Evolutionary conservation across 2,797 vertebrate species (phyloP), one percentile per base, ranked within the genome.

Genomic region (Pagetopsis macropterus): DNA sequence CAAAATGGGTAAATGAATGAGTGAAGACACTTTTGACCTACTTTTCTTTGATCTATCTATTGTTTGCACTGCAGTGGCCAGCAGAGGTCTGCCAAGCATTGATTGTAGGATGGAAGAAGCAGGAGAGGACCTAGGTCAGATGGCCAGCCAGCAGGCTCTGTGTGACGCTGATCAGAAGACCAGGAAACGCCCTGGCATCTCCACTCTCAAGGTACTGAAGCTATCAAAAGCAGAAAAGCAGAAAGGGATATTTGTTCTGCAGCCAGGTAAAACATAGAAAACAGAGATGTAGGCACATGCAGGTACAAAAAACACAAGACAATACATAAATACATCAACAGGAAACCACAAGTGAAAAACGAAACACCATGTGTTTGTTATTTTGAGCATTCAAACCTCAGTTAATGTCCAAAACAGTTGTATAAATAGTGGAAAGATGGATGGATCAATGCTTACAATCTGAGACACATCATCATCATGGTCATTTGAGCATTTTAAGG

Each of bases 151-250:
- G 70, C 84, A 93, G 81, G 84, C 63, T 52, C 87, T 89, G 40
- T 92, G 78, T 75, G 86, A 70, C 44, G 49, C 83, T 2, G 78
- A 87, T 5, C 70, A 78, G 46, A 77, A 69, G 54, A 60, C 27
- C 15, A 23, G 43, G 43, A 89, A 82, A 68, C 27, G 27, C 1
- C 19, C 70, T 1, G 40, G 82, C 59, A 81, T 90, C 76, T 92
- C 92, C 58, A 89, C 83, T n/a, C 89, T 95, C 68, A 95, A 95
- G 90, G 95, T 95, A 89, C 57, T 51, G 2, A 64, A 66, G 56
- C 8, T 71, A 15, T 23, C 13, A 62, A 40, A 76, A 56, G 33
- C 33, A 6, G 1, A 37, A 37, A 37, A 37, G 33, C 33, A 37
- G 33, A 37, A 37, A 37, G 33, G 33, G 33, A 37, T 37, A 9